A percentile compares a stretch with the other conserved stretches of the same genome.
Conservation (phyloP, 2,113 vertebrate species). For the Rhea pennata region DNA sequence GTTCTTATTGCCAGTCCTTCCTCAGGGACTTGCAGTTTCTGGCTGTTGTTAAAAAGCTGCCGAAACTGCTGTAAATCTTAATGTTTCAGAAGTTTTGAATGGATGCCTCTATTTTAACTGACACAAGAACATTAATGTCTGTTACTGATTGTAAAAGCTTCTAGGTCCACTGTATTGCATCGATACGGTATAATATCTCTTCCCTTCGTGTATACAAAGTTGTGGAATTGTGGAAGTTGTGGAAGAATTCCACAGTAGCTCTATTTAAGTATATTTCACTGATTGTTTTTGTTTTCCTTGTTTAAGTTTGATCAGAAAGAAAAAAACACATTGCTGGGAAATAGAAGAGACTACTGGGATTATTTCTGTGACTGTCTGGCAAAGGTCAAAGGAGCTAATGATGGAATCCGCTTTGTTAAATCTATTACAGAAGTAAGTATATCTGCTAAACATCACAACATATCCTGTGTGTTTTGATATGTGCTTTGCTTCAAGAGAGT, state of each 20-base stretch:
- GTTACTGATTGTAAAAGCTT: neutral
- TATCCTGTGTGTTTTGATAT: neutral
- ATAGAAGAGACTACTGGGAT: constrained; percentile 97
- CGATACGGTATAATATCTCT: neutral
- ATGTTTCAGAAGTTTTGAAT: neutral
- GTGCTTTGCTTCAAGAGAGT: neutral
- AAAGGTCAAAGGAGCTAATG: constrained; percentile 93
- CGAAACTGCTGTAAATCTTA: neutral
- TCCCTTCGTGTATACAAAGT: neutral
- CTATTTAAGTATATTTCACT: neutral
- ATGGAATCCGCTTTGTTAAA: constrained; percentile 96
- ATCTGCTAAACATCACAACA: neutral
- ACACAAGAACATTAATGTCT: neutral
- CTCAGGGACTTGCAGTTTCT: neutral
- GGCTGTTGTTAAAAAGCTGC: neutral
- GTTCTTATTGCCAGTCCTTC: neutral
- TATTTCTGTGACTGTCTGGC: constrained; percentile 95
- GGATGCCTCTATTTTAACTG: neutral
- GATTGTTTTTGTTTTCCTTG: neutral
- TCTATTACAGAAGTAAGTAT: constrained; percentile 90
- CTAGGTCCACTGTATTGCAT: neutral
- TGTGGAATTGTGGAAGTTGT: neutral
- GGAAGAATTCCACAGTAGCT: neutral
- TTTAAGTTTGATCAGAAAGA: constrained; percentile 95
- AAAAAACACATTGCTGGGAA: constrained; percentile 90